Evolutionary conservation across 2,113 vertebrate species (phyloP).

Genomic region (Mobula birostris): DNA sequence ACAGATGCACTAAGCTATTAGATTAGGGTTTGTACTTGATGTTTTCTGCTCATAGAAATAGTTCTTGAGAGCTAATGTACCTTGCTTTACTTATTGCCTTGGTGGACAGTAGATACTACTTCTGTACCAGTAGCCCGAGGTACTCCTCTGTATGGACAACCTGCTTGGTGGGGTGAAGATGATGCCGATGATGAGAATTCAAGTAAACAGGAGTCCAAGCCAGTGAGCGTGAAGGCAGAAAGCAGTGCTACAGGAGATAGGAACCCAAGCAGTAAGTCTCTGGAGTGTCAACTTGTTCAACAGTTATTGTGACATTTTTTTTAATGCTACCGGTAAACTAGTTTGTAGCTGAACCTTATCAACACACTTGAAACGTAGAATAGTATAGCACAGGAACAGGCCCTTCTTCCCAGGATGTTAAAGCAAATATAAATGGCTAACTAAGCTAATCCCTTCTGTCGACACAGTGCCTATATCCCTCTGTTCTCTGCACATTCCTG

Average conservation of each 20-base stretch:
- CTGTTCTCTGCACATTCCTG: too few species aligned
- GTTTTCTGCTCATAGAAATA: neutral
- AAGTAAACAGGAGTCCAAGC: constrained; percentile 72
- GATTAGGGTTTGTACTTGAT: neutral
- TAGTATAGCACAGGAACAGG: too few species aligned
- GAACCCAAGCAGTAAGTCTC: neutral
- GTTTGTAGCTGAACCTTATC: too few species aligned
- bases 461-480: too few species aligned
- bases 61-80: neutral
- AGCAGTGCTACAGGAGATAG: constrained; percentile 55
- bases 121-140: constrained; percentile 72
- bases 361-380: too few species aligned
- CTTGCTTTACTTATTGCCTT: neutral
- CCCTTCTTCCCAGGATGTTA: too few species aligned
- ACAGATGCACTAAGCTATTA: constrained; percentile 3
- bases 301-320: neutral
- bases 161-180: constrained; percentile 95
- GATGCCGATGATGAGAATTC: constrained; percentile 83
- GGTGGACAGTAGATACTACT: constrained; percentile 63
- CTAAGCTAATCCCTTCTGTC: too few species aligned
- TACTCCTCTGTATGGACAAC: constrained; percentile 91
- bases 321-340: neutral
- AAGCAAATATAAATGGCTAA: too few species aligned
- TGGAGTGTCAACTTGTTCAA: neutral
- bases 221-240: constrained; percentile 69